These are phyloP conservation scores for Machimus rusticus DNA, from an alignment of 2,888 invertebrate species.

Conservation along the genomic window DNA sequence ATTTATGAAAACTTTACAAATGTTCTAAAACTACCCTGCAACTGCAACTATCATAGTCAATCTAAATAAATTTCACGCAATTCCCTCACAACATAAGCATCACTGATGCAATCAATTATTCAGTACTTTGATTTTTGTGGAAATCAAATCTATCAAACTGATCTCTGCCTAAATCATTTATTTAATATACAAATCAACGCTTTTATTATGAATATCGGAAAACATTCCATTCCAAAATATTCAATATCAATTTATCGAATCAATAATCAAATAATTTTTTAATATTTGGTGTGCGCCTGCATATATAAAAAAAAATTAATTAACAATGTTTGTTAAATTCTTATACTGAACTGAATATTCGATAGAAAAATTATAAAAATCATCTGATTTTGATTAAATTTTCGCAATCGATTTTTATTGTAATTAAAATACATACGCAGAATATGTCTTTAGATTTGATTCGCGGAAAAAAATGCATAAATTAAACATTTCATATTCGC, in stretches of 20 bases:
- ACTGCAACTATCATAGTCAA: not conserved
- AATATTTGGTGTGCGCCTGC: not conserved
- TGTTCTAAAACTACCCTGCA: no score
- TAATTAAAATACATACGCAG: not conserved
- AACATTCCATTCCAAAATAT: not conserved
- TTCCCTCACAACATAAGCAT: not conserved
- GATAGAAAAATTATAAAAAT: not conserved
- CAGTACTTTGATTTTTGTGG: not conserved
- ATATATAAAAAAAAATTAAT: no score
- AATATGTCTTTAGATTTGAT: not conserved
- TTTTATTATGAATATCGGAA: no score
- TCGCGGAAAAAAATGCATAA: not conserved
- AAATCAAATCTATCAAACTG: not conserved
- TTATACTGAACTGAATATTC: not conserved
- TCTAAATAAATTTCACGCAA: not conserved
- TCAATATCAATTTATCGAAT: not conserved
- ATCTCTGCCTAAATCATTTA: not conserved
- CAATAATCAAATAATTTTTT: not conserved
- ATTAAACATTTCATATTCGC: not conserved
- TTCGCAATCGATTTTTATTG: not conserved
- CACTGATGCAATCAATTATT: not conserved
- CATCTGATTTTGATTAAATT: not conserved
- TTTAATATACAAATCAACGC: no score
- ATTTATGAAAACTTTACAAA: no score
- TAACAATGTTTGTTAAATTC: not conserved